phyloP scores from a whole-genome alignment of 2,888 invertebrate species.

The Dastarcus helophoroides region DNA sequence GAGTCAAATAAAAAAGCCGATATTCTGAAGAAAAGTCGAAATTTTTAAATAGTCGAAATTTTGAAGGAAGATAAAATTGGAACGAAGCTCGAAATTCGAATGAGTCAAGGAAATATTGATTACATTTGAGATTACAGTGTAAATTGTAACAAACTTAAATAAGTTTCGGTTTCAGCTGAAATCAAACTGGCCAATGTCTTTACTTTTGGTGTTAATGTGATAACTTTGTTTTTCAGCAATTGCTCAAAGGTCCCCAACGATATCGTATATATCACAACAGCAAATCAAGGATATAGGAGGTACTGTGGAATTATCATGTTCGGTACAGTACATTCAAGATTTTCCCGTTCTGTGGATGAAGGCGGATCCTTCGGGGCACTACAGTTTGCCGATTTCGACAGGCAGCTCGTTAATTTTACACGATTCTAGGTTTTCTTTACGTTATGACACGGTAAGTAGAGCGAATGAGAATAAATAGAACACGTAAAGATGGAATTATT shows the following conservation, averaged over 20 bases:
- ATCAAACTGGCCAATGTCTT: too few species aligned
- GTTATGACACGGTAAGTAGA: slow-evolving; percentile 50
- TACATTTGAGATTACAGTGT: too few species aligned
- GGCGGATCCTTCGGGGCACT: slow-evolving; percentile 56
- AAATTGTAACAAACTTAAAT: too few species aligned
- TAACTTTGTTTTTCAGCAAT: slow-evolving; percentile 35
- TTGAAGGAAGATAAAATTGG: too few species aligned
- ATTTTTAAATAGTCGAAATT: too few species aligned
- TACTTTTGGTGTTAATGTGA: slow-evolving; percentile 1
- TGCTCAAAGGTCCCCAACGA: slow-evolving; percentile 72
- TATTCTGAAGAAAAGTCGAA: too few species aligned
- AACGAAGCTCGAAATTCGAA: too few species aligned
- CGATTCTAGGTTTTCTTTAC: slow-evolving; percentile 72
- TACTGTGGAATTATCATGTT: slow-evolving; percentile 76
- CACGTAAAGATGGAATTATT: too few species aligned
- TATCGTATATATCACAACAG: slow-evolving; percentile 83
- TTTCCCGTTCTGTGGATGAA: slow-evolving; percentile 78
- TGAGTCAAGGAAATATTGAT: too few species aligned
- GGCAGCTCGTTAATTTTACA: slow-evolving; percentile 75
- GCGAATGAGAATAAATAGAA: too few species aligned
- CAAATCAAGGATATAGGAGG: slow-evolving; percentile 88
- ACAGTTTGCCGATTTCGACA: slow-evolving; percentile 70
- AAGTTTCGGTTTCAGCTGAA: too few species aligned
- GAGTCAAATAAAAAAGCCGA: too few species aligned
- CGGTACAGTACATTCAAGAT: slow-evolving; percentile 79